Evolutionary conservation across 64 coral and sea anemone species (phyloP), one percentile per base, ranked within the genome.

Genomic region (Pocillopora verrucosa): DNA sequence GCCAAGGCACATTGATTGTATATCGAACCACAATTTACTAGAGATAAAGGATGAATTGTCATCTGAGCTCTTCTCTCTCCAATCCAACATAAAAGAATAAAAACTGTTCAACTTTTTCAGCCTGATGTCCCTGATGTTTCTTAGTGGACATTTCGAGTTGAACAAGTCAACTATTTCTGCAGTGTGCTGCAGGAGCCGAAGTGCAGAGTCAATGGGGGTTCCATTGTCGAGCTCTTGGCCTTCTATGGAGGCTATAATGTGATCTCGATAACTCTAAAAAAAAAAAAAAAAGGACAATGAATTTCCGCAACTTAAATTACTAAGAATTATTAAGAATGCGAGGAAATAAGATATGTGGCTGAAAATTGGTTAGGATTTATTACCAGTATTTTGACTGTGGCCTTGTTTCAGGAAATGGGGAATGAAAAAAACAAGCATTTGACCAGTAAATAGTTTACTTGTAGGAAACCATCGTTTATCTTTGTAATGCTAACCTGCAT

Each of bases 131-230:
- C 65, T 58, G 35, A 72, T 16, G 61, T 78, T 60, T 17, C 16
- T 74, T 35, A 78, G 76, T 59, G 63, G 22, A 69, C 51, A 87
- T 34, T 76, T 63, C 9, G 20, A n/a, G 37, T 61, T 81, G 73
- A 93, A 89, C 5, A 93, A 62, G 56, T 73, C 67, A 61, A 88
- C 17, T 59, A 88, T 34, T 59, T 17, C 0, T 77, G 74, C 76
- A 26, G 87, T 88, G 60, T 88, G 74, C 51, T 38, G 25, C 16
- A 88, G 36, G 20, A 88, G 68, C 26, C 15, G 10, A 77, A 88
- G 59, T 14, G 20, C 19, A n/a, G 57, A 37, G 34, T 88, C 87
- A 14, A 88, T 30, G 34, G 20, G 57, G 30, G 74, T 62, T 88
- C 72, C 74, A 76, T 88, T 56, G 57, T 56, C 67, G 6, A 35